Conservation (phyloP, 2,888 invertebrate genomes). For the Oconnorella tubifera region DNA sequence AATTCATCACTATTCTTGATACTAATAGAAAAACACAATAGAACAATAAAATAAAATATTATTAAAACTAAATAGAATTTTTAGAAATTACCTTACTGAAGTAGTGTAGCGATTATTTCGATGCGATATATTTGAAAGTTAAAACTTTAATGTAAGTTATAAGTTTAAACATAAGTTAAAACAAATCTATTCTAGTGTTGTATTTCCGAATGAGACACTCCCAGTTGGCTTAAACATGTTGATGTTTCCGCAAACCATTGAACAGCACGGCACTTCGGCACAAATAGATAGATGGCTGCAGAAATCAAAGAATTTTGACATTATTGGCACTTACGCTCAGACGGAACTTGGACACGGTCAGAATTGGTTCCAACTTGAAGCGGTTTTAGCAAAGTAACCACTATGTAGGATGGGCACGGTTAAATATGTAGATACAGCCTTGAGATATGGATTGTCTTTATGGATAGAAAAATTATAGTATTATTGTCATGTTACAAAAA, state of each 20-base stretch:
- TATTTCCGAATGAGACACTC: slow-evolving; percentile 31
- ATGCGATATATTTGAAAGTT: too few relatives aligned
- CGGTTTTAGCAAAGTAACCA: neutral
- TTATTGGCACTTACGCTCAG: slow-evolving; percentile 91
- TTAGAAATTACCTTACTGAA: too few relatives aligned
- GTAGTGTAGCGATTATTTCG: too few relatives aligned
- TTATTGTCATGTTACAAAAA: too few relatives aligned
- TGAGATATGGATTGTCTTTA: too few relatives aligned
- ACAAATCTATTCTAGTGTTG: slow-evolving; percentile 27
- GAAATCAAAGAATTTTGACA: slow-evolving; percentile 69
- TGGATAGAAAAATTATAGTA: neutral
- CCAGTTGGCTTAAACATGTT: slow-evolving; percentile 71
- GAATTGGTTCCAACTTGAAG: neutral
- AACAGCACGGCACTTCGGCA: slow-evolving; percentile 80
- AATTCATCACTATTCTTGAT: slow-evolving; percentile 25
- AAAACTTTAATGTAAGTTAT: too few relatives aligned
- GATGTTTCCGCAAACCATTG: slow-evolving; percentile 85
- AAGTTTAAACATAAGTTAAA: too few relatives aligned
- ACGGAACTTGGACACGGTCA: slow-evolving; percentile 82
- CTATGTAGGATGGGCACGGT: neutral
- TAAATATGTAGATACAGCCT: too few relatives aligned
- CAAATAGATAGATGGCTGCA: slow-evolving; percentile 84
- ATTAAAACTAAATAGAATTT: too few relatives aligned
- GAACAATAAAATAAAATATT: too few relatives aligned
- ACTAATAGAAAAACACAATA: too few relatives aligned